A percentile compares a stretch with the other conserved stretches of the same genome.
phyloP scores from a whole-genome alignment of 1,140 invertebrate species.

The Samia ricini region DNA sequence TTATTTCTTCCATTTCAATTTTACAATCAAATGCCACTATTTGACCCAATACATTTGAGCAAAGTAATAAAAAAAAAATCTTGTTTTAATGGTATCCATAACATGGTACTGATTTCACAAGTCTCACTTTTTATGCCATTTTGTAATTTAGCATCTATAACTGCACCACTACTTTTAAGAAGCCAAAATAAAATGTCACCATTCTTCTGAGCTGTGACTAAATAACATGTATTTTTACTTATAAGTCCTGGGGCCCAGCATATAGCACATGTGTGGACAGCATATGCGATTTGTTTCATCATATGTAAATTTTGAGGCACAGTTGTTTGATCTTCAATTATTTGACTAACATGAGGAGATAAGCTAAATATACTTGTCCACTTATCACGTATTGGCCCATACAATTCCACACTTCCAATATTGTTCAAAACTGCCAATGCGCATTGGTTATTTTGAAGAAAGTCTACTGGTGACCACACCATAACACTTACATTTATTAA shows the following conservation, averaged over 20 bases:
- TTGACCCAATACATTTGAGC: conserved; percentile 40
- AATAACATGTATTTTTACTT: conserved; percentile 39
- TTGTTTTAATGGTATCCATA: conserved; percentile 38
- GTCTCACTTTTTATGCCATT: conserved; percentile 22
- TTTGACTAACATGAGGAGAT: conserved; percentile 37
- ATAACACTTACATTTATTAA: conserved; percentile 33
- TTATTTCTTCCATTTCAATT: conserved; percentile 29
- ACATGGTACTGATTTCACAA: conserved; percentile 33
- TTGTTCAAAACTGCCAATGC: conserved; percentile 52
- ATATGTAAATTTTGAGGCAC: conserved; percentile 29
- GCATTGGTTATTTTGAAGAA: conserved; percentile 35
- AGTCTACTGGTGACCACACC: conserved; percentile 45
- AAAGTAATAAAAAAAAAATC: conserved; percentile 37
- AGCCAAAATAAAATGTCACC: conserved; percentile 50
- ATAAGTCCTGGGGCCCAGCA: conserved; percentile 46
- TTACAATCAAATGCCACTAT: conserved; percentile 36
- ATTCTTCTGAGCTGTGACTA: conserved; percentile 57
- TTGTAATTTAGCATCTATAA: conserved; percentile 11
- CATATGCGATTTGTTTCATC: conserved; percentile 36
- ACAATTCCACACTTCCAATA: conserved; percentile 54
- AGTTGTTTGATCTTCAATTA: conserved; percentile 14
- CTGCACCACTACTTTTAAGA: conserved; percentile 17
- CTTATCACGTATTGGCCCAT: conserved; percentile 20
- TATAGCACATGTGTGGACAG: conserved; percentile 36
- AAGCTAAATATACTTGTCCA: conserved; percentile 42